A percentile compares a stretch with the other conserved stretches of the same genome.
Conservation (phyloP, 1,140 invertebrate genomes). For the Holcopasites calliopsidis region DNA sequence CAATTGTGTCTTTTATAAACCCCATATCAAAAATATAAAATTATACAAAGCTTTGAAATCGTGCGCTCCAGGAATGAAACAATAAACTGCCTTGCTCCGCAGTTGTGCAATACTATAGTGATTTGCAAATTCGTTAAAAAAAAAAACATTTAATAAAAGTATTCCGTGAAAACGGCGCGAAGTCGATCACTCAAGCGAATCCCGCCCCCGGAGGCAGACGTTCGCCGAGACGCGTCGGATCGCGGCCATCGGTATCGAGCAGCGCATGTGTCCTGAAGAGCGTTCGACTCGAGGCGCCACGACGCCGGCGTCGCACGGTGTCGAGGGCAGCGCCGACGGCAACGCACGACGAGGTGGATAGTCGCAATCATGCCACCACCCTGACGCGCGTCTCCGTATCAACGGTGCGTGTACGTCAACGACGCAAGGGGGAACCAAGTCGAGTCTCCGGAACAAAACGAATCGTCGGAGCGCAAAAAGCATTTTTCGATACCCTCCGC, state of each 20-base stretch:
- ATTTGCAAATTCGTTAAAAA: too few relatives aligned
- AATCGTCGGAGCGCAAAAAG: background rate
- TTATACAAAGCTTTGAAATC: too few relatives aligned
- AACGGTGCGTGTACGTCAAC: slow-evolving; percentile 57
- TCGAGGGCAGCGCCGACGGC: slow-evolving; percentile 62
- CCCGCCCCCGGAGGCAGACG: background rate
- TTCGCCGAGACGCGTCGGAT: slow-evolving; percentile 1
- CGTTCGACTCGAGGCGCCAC: slow-evolving; percentile 61
- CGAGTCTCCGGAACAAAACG: background rate
- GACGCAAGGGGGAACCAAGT: background rate
- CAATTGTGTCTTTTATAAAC: too few relatives aligned
- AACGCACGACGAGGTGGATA: slow-evolving; percentile 56
- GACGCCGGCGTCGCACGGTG: slow-evolving; percentile 60
- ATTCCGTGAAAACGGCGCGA: background rate
- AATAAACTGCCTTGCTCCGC: too few relatives aligned
- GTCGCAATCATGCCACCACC: slow-evolving; percentile 78
- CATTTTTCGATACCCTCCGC: background rate
- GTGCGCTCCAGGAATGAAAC: too few relatives aligned
- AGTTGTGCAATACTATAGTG: too few relatives aligned
- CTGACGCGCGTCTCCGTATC: slow-evolving; percentile 70
- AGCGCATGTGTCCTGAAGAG: slow-evolving; percentile 64
- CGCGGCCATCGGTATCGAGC: slow-evolving; percentile 48
- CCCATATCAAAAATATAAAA: too few relatives aligned
- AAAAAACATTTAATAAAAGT: too few relatives aligned
- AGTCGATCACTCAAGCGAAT: background rate